These are phyloP conservation scores for Drosophila crucigera DNA, from an alignment of 2,888 invertebrate genomes.

Conservation along the genomic window DNA sequence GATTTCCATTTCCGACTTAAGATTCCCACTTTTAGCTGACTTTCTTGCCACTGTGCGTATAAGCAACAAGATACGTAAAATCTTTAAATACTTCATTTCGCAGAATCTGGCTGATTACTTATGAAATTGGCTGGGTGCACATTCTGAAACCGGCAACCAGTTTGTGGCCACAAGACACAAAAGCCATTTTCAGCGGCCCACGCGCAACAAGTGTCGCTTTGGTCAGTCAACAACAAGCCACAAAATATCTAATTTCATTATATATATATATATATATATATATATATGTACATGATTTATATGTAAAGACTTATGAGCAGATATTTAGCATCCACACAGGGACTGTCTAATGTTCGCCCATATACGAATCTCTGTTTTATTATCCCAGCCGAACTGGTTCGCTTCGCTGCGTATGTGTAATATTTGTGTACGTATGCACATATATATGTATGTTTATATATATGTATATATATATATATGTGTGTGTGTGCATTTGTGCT, in stretches of 20 bases:
- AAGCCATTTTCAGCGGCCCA: slow-evolving; percentile 38
- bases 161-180: slow-evolving; percentile 21
- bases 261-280: not conserved
- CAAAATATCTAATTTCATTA: slow-evolving; percentile 58
- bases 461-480: not conserved
- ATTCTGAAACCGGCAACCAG: slow-evolving; percentile 19
- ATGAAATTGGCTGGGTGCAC: slow-evolving; percentile 19
- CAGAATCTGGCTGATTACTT: slow-evolving; percentile 22
- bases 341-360: slow-evolving; percentile 15
- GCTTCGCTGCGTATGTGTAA: slow-evolving; percentile 72
- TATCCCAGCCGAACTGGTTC: slow-evolving; percentile 63
- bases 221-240: slow-evolving; percentile 49
- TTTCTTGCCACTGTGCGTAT: slow-evolving; percentile 2
- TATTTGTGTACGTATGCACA: slow-evolving; percentile 23
- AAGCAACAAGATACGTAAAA: slow-evolving; percentile 3
- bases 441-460: not conserved
- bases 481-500: slow-evolving; percentile 22
- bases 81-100: slow-evolving; percentile 4
- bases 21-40: not conserved
- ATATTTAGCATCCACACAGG: slow-evolving; percentile 28
- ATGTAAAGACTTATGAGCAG: not conserved
- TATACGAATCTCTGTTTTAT: slow-evolving; percentile 47
- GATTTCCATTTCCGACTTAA: not conserved
- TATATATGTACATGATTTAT: slow-evolving; percentile 1
- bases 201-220: slow-evolving; percentile 68